phyloP scores from a whole-genome alignment of 2,888 invertebrate species.

The Thereva nobilitata region DNA sequence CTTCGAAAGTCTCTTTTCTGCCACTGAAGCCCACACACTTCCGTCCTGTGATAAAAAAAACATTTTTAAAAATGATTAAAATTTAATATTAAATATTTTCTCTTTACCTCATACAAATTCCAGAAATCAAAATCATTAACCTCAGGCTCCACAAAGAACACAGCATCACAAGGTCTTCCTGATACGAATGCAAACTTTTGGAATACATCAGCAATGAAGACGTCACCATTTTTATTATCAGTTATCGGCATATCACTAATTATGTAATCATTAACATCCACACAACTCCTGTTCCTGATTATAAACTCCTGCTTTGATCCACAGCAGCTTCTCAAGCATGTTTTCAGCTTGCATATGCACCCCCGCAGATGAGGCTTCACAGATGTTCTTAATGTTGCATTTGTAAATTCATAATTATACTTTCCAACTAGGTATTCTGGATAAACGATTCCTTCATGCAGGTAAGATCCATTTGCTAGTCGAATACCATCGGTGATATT shows the following conservation, averaged over 20 bases:
- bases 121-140: constrained; percentile 38
- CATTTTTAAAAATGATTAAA: constrained; percentile 1
- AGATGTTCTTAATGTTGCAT: constrained; percentile 47
- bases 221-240: constrained; percentile 8
- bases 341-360: constrained; percentile 47
- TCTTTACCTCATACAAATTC: constrained; percentile 34
- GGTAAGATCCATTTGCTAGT: constrained; percentile 46
- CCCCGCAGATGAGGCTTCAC: constrained; percentile 48
- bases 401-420: constrained; percentile 48
- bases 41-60: constrained; percentile 28
- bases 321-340: constrained; percentile 50
- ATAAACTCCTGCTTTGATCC: constrained; percentile 1
- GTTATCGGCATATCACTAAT: constrained; percentile 4
- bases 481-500: constrained; percentile 42
- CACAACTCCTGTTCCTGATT: constrained; percentile 23
- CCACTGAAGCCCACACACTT: neutral
- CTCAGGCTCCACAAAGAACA: constrained; percentile 37
- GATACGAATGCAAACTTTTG: constrained; percentile 35
- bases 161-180: constrained; percentile 43
- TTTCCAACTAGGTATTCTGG: constrained; percentile 42
- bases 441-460: constrained; percentile 46
- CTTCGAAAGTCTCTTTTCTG: constrained; percentile 10
- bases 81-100: neutral
- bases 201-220: constrained; percentile 10
- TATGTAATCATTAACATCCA: constrained; percentile 7